Evolutionary conservation across 1,140 invertebrate species (phyloP), one percentile per base, ranked within the genome.

Genomic region (Eupristina koningsbergeri): DNA sequence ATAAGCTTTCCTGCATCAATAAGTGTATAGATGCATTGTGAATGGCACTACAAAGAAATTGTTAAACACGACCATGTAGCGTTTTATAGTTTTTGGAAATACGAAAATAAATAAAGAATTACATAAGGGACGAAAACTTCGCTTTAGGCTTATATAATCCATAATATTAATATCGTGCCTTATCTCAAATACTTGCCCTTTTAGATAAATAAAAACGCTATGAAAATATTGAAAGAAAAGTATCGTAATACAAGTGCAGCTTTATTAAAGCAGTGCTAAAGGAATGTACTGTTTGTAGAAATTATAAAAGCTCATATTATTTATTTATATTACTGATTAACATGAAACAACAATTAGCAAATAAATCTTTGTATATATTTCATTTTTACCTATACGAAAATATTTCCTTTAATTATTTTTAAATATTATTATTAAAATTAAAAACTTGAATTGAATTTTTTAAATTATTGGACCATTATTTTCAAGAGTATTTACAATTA

Each of bases 261-360:
- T 73, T 76, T 50, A 47, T 67, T 45, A 67, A 78, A 83, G 76
- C 75, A 73, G 76, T 83, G 75, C 82, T 76, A 83, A 83, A 83
- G 9, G 22, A 73, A 39, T 79, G 76, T 74, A 74, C 31, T 74
- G 53, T 83, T 47, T 61, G 53, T 83, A 78, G 53, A 78, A 36
- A 79, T 78, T 78, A 79, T 39, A 83, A 71, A 83, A 78, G 45
- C 34, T 78, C 19, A 83, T 77, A 83, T 61, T 67, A 83, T 83
- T 83, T 79, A 83, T 83, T 83, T 83, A 67, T 83, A 83, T 36
- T 29, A 13, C 69, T 83, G 61, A 83, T 79, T 79, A 83, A 78
- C 64, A 83, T 79, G 67, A 83, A 83, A 76, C 74, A 83, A 83
- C 39, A 31, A 69, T 53, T 83, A 83, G 81, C 74, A 83, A 83